Base-by-base conservation (phyloP, 2,113 vertebrate species). In the Carettochelys insculpta region DNA sequence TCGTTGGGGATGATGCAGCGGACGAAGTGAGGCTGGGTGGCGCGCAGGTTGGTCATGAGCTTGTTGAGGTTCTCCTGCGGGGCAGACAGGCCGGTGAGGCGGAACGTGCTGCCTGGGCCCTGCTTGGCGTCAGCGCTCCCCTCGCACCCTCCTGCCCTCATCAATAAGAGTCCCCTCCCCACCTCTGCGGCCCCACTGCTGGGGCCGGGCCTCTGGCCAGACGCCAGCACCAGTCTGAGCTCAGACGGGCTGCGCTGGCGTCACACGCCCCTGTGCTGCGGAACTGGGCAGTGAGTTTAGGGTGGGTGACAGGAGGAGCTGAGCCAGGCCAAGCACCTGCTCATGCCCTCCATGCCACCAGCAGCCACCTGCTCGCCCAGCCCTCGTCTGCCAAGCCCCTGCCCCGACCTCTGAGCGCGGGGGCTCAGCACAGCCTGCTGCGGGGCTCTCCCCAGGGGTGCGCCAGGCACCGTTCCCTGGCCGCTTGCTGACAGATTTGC, bases 1-100 rank as follows among this genome's bases (percentile, higher is more conserved):
- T 99, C 99, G 4, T 99, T 99, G 24, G 98, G 99, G 92, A 99
- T 99, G 94, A 99, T 98, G 96, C 99, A 99, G 81, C 99, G 98
- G 22, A 99, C 99, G 31, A 99, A 99, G 96, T 99, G 99, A 56
- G 99, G 99, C 97, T 99, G 99, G 3, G 99, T 99, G 96, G 98
- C 98, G 86, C 98, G 97, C 77, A 99, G 98, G 94, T 99, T 99
- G 85, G 99, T 99, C 99, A 99, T 99, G 97, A 99, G 97, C 97
- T 99, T 99, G 97, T 99, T 99, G 92, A 99, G 98, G 91, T 99
- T 99, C 97, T 99, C 99, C 99, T 99, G 97, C 13, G 95, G 82
- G 87, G 58, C 86, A 94, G 76, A 78, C 22, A 88, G 2, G 14
- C 58, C 29, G 77, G n/a, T 94, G 91, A 94, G 88, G 86, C 43